phyloP scores from a whole-genome alignment of 2,888 invertebrate species.

The Perdita meconis region DNA sequence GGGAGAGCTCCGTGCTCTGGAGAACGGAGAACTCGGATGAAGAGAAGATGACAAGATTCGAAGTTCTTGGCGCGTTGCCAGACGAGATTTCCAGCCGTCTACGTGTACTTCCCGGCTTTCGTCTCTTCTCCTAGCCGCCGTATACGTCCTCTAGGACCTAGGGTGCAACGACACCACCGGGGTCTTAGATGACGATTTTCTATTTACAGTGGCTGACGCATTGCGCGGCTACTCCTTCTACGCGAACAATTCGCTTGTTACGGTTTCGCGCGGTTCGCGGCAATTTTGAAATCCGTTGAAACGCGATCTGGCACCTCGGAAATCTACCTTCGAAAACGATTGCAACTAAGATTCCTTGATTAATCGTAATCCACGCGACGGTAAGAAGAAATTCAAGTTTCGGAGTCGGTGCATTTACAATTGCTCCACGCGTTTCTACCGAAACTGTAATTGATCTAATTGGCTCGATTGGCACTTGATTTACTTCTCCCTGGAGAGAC shows the following conservation, averaged over 20 bases:
- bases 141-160: slow-evolving; percentile 64
- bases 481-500: too few relatives aligned
- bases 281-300: neutral
- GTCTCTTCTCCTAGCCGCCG: slow-evolving; percentile 55
- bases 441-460: too few relatives aligned
- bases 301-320: neutral
- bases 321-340: neutral
- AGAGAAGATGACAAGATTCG: slow-evolving; percentile 64
- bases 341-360: too few relatives aligned
- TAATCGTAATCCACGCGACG: too few relatives aligned
- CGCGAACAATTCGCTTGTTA: slow-evolving; percentile 34
- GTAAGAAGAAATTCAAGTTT: too few relatives aligned
- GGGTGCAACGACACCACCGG: slow-evolving; percentile 72
- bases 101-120: slow-evolving; percentile 72
- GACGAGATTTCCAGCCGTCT: slow-evolving; percentile 75
- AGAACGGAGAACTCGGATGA: slow-evolving; percentile 57
- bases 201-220: slow-evolving; percentile 69
- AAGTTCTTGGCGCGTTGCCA: slow-evolving; percentile 74
- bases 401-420: too few relatives aligned
- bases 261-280: neutral
- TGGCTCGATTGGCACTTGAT: too few relatives aligned
- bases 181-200: slow-evolving; percentile 64
- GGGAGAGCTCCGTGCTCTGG: slow-evolving; percentile 46
- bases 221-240: slow-evolving; percentile 38
- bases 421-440: too few relatives aligned